Base-by-base conservation (phyloP, 2,888 invertebrate species). In the Ypsolopha scabrella region DNA sequence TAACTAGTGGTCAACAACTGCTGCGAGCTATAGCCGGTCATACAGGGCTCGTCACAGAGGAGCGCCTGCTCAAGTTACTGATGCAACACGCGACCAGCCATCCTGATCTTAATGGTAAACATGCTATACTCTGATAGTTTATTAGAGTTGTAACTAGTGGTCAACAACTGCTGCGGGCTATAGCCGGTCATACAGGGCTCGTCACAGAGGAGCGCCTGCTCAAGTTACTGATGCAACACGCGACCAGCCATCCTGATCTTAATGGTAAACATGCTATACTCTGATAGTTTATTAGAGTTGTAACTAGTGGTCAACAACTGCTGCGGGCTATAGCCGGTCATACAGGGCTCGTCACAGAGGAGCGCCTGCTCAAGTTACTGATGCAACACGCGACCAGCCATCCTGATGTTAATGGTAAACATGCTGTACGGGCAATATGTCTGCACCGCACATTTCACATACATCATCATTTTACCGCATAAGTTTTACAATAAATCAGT, bases 151-250 rank as follows among this genome's bases (percentile, higher is more conserved):
- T 85, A 7, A 67, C 67, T 6, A 75, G 71, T 54, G 85, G 77
- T 6, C 77, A 80, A 55, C 80, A 83, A 56, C 60, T 86, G 7
- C 63, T 85, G 7, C 71, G 75, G 3, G 71, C 75, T 1, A 60
- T 82, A 11, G 71, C 63, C 45, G 70, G 70, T 6, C 74, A 76
- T 0, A 63, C 81, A 1, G 86, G 83, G 4, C 63, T 86, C 7
- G 69, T 86, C 10, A 68, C 80, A 0, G 83, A 85, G 57, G 83
- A 81, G 53, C 80, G 72, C 60, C 62, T 85, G 13, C 63, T 86
- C 7, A 75, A 68, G 38, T 54, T 82, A 49, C 53, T 86, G 9
- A 54, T 85, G 13, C 77, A 79, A 48, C 64, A 67, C 51, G 77
- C 82, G 0, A 71, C 77, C 0, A 69, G 72, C 52, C 80, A 82